Evolutionary conservation across 2,113 vertebrate genomes (phyloP).

Genomic region (Cyprinus carpio): DNA sequence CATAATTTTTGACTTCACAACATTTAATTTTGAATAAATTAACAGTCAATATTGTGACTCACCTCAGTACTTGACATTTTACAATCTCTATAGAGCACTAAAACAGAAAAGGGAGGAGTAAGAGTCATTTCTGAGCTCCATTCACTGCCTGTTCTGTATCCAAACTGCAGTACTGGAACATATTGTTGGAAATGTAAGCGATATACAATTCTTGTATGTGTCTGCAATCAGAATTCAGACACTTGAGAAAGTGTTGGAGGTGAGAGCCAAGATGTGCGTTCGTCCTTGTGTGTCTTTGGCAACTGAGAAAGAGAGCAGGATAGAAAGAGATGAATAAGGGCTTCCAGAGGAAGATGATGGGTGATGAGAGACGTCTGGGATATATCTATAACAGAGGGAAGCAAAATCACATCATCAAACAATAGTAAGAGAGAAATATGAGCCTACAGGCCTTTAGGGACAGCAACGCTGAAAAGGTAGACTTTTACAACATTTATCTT

Average conservation of each 20-base stretch:
- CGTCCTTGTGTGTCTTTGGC: constrained; percentile 41
- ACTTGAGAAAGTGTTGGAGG: neutral
- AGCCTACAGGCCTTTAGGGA: constrained; percentile 70
- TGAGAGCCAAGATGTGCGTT: constrained; percentile 18
- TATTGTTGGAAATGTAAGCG: neutral
- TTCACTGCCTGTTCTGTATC: neutral
- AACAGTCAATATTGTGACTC: too few species aligned
- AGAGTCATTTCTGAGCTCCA: neutral
- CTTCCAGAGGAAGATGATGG: constrained; percentile 62
- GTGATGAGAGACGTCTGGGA: constrained; percentile 83
- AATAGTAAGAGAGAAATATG: constrained; percentile 81
- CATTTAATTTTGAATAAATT: too few species aligned
- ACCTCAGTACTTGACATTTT: too few species aligned
- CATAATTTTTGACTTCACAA: too few species aligned
- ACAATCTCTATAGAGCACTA: neutral
- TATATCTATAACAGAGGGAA: constrained; percentile 84
- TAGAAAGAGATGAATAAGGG: constrained; percentile 51
- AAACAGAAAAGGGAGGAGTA: neutral
- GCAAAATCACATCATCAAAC: constrained; percentile 85
- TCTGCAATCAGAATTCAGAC: neutral
- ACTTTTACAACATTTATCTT: constrained; percentile 81
- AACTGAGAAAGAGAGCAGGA: constrained; percentile 37
- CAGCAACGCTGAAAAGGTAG: constrained; percentile 70
- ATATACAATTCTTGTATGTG: neutral
- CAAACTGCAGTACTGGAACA: neutral